phyloP scores from a whole-genome alignment of 2,113 vertebrate genomes.

The Oreotrochilus melanogaster region DNA sequence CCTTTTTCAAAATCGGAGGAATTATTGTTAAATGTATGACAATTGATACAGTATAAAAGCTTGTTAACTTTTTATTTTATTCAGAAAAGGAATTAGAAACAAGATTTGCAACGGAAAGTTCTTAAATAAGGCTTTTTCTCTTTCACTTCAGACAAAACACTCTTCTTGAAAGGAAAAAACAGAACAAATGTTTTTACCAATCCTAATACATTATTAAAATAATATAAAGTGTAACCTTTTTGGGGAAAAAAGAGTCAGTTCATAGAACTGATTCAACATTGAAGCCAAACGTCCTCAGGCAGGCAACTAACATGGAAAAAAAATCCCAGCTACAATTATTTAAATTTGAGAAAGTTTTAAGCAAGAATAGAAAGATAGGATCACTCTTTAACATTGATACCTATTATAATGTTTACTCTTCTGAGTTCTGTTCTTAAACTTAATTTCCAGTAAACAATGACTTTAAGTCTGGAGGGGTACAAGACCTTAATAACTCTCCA shows the following conservation, averaged over 20 bases:
- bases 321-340: background rate
- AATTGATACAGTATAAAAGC: background rate
- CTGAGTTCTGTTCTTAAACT: background rate
- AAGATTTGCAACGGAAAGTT: background rate
- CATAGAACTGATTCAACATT: background rate
- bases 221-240: background rate
- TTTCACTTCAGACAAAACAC: background rate
- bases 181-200: background rate
- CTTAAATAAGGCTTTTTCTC: background rate
- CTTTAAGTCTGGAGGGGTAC: background rate
- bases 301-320: background rate
- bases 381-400: background rate
- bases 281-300: background rate
- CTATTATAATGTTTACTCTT: background rate
- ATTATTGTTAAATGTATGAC: background rate
- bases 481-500: background rate
- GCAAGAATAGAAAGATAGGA: background rate
- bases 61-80: background rate
- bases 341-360: background rate
- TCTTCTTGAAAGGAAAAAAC: background rate
- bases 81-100: background rate
- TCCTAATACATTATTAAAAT: background rate
- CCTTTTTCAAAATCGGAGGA: background rate
- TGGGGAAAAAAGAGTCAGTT: background rate
- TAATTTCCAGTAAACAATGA: background rate